phyloP scores from a whole-genome alignment of 2,888 invertebrate species.

The Portevinia maculata region DNA sequence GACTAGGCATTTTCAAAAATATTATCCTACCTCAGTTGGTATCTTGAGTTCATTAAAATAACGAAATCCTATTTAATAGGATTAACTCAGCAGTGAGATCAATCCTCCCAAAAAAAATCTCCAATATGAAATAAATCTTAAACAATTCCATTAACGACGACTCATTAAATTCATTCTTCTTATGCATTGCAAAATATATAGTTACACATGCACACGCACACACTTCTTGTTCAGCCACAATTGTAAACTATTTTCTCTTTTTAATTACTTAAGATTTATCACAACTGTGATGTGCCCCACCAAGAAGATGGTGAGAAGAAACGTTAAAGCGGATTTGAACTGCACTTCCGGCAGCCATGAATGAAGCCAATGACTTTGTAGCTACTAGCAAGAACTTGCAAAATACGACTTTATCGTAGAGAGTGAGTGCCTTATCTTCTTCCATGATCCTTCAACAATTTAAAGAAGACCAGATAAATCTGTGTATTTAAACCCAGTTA shows the following conservation, averaged over 20 bases:
- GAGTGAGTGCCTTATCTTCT: constrained; percentile 2
- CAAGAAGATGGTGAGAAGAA: neutral
- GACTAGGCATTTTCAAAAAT: too few relatives aligned
- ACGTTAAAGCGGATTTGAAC: constrained; percentile 29
- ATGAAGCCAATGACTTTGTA: constrained; percentile 60
- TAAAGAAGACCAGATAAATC: constrained; percentile 34
- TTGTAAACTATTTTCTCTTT: constrained; percentile 20
- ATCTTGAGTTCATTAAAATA: too few relatives aligned
- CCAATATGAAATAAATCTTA: too few relatives aligned
- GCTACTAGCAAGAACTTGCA: constrained; percentile 7
- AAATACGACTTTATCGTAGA: neutral
- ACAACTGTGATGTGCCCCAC: neutral
- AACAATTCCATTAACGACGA: too few relatives aligned
- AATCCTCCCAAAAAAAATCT: too few relatives aligned
- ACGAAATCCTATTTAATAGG: too few relatives aligned
- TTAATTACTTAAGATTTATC: constrained; percentile 34
- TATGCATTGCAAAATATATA: too few relatives aligned
- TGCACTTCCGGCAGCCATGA: constrained; percentile 53
- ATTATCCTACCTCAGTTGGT: too few relatives aligned
- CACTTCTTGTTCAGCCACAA: constrained; percentile 13
- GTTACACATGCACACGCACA: neutral
- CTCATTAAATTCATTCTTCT: too few relatives aligned
- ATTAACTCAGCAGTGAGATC: too few relatives aligned
- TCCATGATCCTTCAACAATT: constrained; percentile 31
- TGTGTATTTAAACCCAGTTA: constrained; percentile 20